A percentile compares a stretch with the other conserved stretches of the same genome.
Evolutionary conservation across 2,888 invertebrate genomes (phyloP).

Genomic region (Sphaerophoria taeniata): DNA sequence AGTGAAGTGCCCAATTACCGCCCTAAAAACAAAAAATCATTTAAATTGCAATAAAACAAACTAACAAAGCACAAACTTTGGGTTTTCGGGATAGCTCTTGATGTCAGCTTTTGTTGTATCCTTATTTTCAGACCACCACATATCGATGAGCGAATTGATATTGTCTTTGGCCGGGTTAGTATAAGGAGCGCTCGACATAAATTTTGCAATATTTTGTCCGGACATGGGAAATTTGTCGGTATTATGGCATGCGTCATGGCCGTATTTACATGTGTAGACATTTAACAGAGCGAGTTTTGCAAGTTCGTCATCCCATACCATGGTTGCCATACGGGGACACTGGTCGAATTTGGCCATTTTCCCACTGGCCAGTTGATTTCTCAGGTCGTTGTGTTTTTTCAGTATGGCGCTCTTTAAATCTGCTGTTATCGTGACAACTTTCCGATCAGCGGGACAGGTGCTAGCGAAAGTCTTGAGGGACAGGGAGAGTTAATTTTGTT

Average conservation of each 20-base stretch:
- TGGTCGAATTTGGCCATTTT: too few species aligned
- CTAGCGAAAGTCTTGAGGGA: neutral
- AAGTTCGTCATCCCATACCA: constrained; percentile 47
- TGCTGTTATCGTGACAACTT: too few species aligned
- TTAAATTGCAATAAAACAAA: too few species aligned
- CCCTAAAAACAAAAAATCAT: too few species aligned
- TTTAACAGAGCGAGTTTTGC: constrained; percentile 8
- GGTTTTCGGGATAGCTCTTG: too few species aligned
- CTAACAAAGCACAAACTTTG: too few species aligned
- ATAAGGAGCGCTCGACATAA: neutral
- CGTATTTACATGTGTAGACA: constrained; percentile 16
- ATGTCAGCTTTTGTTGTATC: too few species aligned
- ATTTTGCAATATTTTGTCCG: constrained; percentile 9
- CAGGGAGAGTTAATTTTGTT: neutral
- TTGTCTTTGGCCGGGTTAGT: neutral
- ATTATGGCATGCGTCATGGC: constrained; percentile 5
- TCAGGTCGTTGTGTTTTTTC: too few species aligned
- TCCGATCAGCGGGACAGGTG: neutral
- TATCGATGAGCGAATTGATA: constrained; percentile 58
- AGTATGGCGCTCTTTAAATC: too few species aligned
- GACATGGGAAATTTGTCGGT: constrained; percentile 1
- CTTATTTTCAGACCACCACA: constrained; percentile 77
- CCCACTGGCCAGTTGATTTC: too few species aligned
- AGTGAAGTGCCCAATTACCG: too few species aligned
- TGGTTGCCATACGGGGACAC: constrained; percentile 35